These are phyloP conservation scores for Capitella teleta DNA, from an alignment of 1,140 invertebrate genomes.

Conservation along the genomic window DNA sequence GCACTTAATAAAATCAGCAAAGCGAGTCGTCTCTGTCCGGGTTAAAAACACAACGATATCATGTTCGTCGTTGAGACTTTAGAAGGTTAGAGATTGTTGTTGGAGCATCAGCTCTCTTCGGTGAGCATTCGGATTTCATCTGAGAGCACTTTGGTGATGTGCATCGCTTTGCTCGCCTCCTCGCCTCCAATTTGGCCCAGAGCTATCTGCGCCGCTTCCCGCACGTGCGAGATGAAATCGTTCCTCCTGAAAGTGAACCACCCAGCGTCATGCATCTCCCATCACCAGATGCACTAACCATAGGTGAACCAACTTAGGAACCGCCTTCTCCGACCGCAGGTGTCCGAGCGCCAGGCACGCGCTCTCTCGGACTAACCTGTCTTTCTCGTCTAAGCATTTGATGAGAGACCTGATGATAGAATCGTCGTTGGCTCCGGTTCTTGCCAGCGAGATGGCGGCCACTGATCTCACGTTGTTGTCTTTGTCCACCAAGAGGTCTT, in stretches of 20 bases:
- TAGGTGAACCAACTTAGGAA: conserved; percentile 21
- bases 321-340: conserved; percentile 20
- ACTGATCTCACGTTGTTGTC: conserved; percentile 23
- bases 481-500: conserved; percentile 19
- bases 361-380: conserved; percentile 25
- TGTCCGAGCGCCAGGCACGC: conserved; percentile 28
- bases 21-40: no score
- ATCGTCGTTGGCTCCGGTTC: conserved; percentile 17
- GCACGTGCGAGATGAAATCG: conserved; percentile 26
- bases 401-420: conserved; percentile 17
- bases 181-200: conserved; percentile 25
- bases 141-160: conserved; percentile 24
- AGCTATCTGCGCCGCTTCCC: conserved; percentile 23
- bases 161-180: conserved; percentile 24
- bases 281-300: conserved; percentile 18
- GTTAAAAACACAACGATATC: no score
- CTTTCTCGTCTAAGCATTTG: conserved; percentile 22
- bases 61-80: no score
- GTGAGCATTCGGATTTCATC: conserved; percentile 21
- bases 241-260: conserved; percentile 23
- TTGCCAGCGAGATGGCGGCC: conserved; percentile 21
- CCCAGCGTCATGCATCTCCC: neutral
- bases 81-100: no score
- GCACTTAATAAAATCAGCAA: no score
- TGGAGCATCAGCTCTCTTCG: neutral